Conservation (phyloP, 2,113 vertebrate genomes). For the Myanophis thanlyinensis region DNA sequence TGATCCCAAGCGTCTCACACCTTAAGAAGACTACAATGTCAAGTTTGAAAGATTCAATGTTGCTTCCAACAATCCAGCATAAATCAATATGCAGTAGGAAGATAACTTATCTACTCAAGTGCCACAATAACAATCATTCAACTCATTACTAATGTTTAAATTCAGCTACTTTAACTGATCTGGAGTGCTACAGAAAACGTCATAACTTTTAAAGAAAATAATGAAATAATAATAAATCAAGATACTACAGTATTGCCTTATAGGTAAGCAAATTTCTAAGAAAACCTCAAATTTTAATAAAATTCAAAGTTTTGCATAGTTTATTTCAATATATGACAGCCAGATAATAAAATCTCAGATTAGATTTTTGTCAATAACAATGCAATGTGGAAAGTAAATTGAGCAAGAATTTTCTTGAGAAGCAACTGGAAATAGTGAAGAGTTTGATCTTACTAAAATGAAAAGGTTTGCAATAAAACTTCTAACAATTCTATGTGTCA, state of each 20-base stretch:
- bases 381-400: neutral
- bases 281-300: conserved; percentile 52
- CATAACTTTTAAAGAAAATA: conserved; percentile 61
- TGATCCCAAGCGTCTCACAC: conserved; percentile 95
- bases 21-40: conserved; percentile 65
- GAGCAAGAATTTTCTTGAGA: conserved; percentile 35
- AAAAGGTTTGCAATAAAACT: conserved; percentile 64
- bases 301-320: conserved; percentile 40
- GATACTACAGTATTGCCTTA: conserved; percentile 34
- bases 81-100: conserved; percentile 51
- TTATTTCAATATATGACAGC: conserved; percentile 53
- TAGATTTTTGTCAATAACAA: conserved; percentile 41
- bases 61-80: conserved; percentile 37
- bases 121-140: conserved; percentile 58
- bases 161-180: conserved; percentile 55
- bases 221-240: conserved; percentile 37
- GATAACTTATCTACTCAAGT: conserved; percentile 55
- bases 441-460: conserved; percentile 47
- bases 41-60: neutral
- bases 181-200: conserved; percentile 48
- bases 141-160: conserved; percentile 57
- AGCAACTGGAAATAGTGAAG: conserved; percentile 40
- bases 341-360: conserved; percentile 40
- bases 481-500: neutral
- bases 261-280: conserved; percentile 63